Evolutionary conservation across 2,113 vertebrate genomes (phyloP).

Genomic region (Phoenicopterus ruber): DNA sequence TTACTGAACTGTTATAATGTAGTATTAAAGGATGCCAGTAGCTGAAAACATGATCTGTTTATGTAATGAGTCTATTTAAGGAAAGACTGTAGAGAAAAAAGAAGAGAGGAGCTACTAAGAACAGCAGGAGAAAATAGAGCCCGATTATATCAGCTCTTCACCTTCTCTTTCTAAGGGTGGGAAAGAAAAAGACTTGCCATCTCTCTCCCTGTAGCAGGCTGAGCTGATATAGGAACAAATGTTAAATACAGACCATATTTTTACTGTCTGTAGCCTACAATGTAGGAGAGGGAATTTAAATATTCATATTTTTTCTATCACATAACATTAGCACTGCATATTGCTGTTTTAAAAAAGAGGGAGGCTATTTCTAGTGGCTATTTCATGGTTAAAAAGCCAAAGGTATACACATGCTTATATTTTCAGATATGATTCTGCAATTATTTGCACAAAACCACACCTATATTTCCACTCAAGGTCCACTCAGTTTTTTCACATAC

Average conservation of each 20-base stretch:
- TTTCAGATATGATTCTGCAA: neutral
- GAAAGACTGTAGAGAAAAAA: neutral
- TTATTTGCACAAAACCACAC: neutral
- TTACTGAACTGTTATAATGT: neutral
- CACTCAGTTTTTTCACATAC: neutral
- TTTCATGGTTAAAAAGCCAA: neutral
- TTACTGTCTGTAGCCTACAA: neutral
- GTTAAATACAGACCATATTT: neutral
- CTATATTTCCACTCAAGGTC: neutral
- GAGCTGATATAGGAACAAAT: neutral
- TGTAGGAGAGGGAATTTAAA: neutral
- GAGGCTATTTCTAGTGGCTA: neutral
- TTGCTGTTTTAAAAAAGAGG: neutral
- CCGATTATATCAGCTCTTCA: neutral
- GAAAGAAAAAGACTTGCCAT: neutral
- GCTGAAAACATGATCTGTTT: neutral
- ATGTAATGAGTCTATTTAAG: neutral
- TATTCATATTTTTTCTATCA: neutral
- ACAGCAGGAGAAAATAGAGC: neutral
- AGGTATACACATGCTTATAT: neutral
- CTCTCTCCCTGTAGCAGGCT: neutral
- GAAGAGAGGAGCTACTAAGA: neutral
- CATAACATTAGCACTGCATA: neutral
- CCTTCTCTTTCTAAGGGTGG: neutral
- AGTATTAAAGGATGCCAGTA: neutral